These are phyloP conservation scores for Pseudomyrmex sp. DNA, from an alignment of 1,140 invertebrate genomes.

Conservation along the genomic window DNA sequence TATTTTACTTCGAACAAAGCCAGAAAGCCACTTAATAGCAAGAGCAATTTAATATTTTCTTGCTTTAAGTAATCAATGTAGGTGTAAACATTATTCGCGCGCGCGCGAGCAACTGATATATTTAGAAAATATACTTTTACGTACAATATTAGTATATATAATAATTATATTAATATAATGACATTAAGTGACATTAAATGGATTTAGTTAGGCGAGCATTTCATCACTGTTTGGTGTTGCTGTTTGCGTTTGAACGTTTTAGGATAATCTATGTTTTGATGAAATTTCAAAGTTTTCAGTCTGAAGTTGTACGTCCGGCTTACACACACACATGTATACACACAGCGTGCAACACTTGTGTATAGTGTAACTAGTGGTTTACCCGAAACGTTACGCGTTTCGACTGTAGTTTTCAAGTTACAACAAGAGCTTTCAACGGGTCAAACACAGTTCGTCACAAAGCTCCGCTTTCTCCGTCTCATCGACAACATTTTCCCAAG, in stretches of 20 bases:
- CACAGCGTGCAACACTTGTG: not conserved
- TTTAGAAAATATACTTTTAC: too few relatives aligned
- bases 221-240: too few relatives aligned
- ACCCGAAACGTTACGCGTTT: constrained; percentile 25
- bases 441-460: constrained; percentile 15
- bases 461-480: not conserved
- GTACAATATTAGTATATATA: too few relatives aligned
- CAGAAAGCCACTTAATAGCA: not conserved
- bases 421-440: constrained; percentile 5
- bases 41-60: not conserved
- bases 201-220: too few relatives aligned
- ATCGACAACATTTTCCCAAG: constrained; percentile 19
- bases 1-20: not conserved
- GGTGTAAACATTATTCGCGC: too few relatives aligned
- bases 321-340: not conserved
- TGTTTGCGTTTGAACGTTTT: not conserved
- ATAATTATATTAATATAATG: too few relatives aligned
- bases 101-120: too few relatives aligned
- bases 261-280: not conserved
- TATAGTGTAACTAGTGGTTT: constrained; percentile 19
- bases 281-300: constrained; percentile 21
- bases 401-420: constrained; percentile 21
- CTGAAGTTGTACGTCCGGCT: constrained; percentile 18
- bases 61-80: not conserved
- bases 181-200: too few relatives aligned